Conservation (phyloP, 2,113 vertebrate species). For the Etheostoma cragini region DNA sequence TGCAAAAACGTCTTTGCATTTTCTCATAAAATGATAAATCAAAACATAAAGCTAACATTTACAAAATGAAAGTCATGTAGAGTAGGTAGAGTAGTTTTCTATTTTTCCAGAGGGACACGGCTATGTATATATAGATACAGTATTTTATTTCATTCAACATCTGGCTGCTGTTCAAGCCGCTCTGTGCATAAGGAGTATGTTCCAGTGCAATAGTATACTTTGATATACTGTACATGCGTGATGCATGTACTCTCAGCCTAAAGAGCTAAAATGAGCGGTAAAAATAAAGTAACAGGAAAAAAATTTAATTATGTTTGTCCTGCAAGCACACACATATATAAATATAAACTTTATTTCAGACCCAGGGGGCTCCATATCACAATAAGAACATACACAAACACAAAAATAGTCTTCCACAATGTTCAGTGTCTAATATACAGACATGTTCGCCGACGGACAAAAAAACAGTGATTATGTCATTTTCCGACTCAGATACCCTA, state of each 20-base stretch:
- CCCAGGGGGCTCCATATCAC: too few species aligned
- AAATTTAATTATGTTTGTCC: background rate
- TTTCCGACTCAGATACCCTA: too few species aligned
- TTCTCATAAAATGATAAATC: background rate
- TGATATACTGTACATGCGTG: background rate
- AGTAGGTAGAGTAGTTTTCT: background rate
- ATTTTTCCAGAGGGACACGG: background rate
- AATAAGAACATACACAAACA: too few species aligned
- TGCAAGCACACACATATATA: background rate
- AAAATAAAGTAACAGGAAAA: background rate
- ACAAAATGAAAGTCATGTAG: background rate
- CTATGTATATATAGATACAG: background rate
- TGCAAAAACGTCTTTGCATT: background rate
- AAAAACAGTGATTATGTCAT: too few species aligned
- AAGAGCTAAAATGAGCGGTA: background rate
- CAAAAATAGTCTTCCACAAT: too few species aligned
- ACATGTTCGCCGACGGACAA: too few species aligned
- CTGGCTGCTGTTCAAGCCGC: background rate
- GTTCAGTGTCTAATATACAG: too few species aligned
- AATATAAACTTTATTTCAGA: too few species aligned
- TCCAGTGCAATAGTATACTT: background rate
- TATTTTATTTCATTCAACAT: conserved; percentile 2
- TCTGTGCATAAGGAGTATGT: background rate
- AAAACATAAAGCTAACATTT: background rate
- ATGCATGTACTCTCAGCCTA: background rate